Evolutionary conservation across 92 coral and sea anemone genomes (phyloP), one percentile per base, ranked within the genome.

Genomic region (Zoanthus sansibaricus): DNA sequence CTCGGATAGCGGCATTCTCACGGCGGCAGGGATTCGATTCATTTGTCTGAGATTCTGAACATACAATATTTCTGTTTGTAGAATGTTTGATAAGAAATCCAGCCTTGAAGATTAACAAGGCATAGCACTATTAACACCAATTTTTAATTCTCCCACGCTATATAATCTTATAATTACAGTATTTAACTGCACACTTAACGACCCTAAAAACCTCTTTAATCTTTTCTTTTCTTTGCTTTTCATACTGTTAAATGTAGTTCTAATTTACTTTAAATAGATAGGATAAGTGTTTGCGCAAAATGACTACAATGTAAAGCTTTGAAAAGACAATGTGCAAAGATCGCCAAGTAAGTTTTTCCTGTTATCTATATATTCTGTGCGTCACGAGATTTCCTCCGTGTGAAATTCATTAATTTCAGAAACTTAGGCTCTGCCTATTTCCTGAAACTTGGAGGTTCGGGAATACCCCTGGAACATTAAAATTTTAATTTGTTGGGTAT

Each of bases 61-160:
- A 18, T 42, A 18, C 85, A 80, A 80, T 80, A 80, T 80, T 79
- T 64, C 25, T 80, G 85, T 80, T 80, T 66, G 61, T 62, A 64
- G 66, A 71, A 80, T 42, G 85, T 3, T 18, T 20, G 73, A 80
- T 67, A 17, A 42, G 47, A 80, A 47, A 61, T n/a, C 52, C 30
- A 16, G 25, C 18, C 58, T 16, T 17, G 8, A 61, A 67, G 45
- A 11, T 80, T 13, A 66, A 80, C 73, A 66, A 47, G 25, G 25
- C 25, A 25, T 25, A 25, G 59, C 13, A 46, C 49, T 47, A 62
- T 66, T 80, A 44, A 20, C 18, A 48, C 72, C 51, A 44, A 80
- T 67, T 64, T 80, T 49, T 9, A 66, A 48, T 80, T 80, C 62
- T 80, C 85, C 85, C 85, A 80, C 85, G 85, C 75, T 67, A 66